Percentiles rank a stretch among this genome's conserved stretches.
These are phyloP conservation scores for Saguinus imperator DNA, from an alignment of 2,113 vertebrate species.

Conservation along the genomic window DNA sequence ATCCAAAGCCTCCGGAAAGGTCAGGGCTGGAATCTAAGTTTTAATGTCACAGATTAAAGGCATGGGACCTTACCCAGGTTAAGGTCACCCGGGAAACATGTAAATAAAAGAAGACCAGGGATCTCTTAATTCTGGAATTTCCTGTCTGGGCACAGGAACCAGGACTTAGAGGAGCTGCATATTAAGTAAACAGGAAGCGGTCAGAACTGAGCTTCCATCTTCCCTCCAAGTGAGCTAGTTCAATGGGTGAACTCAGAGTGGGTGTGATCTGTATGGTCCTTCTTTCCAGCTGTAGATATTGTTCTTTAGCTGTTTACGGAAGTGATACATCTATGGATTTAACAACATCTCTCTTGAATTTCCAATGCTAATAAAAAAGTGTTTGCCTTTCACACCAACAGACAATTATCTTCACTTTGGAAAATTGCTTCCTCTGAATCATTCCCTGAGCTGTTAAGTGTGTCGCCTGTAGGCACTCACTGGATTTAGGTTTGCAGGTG, in stretches of 20 bases:
- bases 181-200: not conserved
- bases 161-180: not conserved
- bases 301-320: conserved; percentile 12
- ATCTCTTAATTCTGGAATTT: not conserved
- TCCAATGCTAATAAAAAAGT: conserved; percentile 55
- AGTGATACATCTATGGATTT: not conserved
- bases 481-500: conserved; percentile 60
- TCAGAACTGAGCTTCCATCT: not conserved
- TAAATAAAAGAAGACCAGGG: not conserved
- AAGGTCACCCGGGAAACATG: not conserved
- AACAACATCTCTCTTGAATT: conserved; percentile 4
- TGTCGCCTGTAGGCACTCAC: conserved; percentile 19
- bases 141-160: not conserved
- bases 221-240: not conserved
- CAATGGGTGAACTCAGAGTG: not conserved
- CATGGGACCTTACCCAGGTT: not conserved
- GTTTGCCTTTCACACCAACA: conserved; percentile 52
- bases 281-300: conserved; percentile 58
- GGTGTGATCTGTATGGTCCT: not conserved
- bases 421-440: conserved; percentile 74
- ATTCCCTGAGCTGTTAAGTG: conserved; percentile 50
- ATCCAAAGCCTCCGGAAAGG: not conserved
- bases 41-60: conserved; percentile 36
- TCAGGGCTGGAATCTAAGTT: not conserved
- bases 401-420: conserved; percentile 54